Evolutionary conservation across 1,140 invertebrate species (phyloP), one percentile per base, ranked within the genome.

Genomic region (Chlorops oryzae): DNA sequence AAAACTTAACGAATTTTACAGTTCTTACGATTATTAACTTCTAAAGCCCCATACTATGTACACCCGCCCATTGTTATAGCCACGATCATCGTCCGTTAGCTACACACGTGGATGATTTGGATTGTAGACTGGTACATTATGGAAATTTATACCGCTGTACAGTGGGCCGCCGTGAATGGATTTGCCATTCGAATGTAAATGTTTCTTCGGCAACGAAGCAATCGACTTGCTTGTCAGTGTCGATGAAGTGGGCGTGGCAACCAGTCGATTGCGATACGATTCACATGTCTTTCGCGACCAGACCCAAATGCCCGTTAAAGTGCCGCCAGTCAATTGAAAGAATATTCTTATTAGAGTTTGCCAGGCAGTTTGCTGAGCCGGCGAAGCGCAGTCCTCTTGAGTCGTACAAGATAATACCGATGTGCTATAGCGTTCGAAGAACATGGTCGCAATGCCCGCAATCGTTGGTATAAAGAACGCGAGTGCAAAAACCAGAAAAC

Each of bases 291-390:
- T 95, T 1, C 85, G 81, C 2, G 90, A 92, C 87, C 90, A 91
- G 28, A 92, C 89, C 91, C 91, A 94, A 70, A 91, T 84, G 0
- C 87, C 88, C 0, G 88, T 88, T 6, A 89, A 84, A 5, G 91
- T 82, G 3, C 91, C 91, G 25, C 88, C 85, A 13, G 87, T 81
- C 22, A 93, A 73, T 12, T 82, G 83, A 65, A 90, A 78, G 59
- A 91, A 84, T 39, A 90, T 80, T 54, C 88, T 72, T n/a, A 82
- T 59, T 5, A 81, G 76, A 12, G 86, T 58, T 22, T 54, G 70
- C 63, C 52, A 75, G 49, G 59, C 69, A 52, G 46, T 68, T 45
- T 52, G 52, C 37, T 57, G 73, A 59, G 60, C 44, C 55, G 73
- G 51, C 57, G 48, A 62, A 72, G 67, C 58, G 65, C 75, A 61